Base-by-base conservation (phyloP, 2,113 vertebrate genomes). In the Pica pica region DNA sequence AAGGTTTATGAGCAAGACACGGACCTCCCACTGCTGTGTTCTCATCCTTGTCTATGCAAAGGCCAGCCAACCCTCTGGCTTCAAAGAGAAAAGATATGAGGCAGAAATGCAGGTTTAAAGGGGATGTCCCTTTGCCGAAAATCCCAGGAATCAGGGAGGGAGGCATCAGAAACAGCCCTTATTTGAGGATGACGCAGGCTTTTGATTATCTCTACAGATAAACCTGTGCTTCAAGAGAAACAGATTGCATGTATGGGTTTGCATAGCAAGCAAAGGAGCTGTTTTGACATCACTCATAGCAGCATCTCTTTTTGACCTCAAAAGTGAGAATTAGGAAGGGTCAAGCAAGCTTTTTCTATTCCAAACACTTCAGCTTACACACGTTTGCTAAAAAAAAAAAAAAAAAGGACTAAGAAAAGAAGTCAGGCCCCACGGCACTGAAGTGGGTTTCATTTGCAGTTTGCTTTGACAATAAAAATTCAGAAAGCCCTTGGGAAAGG, bases 1-100 rank as follows among this genome's bases (percentile, higher is more conserved):
- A 91, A 94, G 80, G 69, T 87, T 95, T 95, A 91, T 69, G 89
- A 96, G 91, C 93, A 80, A 96, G 83, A 93, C 89, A 78, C 0
- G 15, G 91, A 95, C 95, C 92, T 95, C 90, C 93, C 94, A 96
- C 94, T 55, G 95, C 75, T 94, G 31, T 59, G 85, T 86, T 95
- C 90, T 95, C 95, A 96, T 87, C 89, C 93, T 86, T 26, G 69
- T 83, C 95, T 97, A 96, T 96, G 95, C 95, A 92, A 87, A 90
- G 83, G 77, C 93, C 87, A 96, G 83, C 57, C 85, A 93, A 63
- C 76, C 24, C 74, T 86, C 83, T 88, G 83, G 84, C 92, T 95
- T 94, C 92, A 96, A 95, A 96, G 84, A 82, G 63, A 79, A 93
- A 89, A 96, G 93, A 96, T 78, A 97, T 59, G 89, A 95, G 95